Evolutionary conservation across 1,140 invertebrate genomes (phyloP), one percentile per base, ranked within the genome.

Genomic region (Bombus superbus): DNA sequence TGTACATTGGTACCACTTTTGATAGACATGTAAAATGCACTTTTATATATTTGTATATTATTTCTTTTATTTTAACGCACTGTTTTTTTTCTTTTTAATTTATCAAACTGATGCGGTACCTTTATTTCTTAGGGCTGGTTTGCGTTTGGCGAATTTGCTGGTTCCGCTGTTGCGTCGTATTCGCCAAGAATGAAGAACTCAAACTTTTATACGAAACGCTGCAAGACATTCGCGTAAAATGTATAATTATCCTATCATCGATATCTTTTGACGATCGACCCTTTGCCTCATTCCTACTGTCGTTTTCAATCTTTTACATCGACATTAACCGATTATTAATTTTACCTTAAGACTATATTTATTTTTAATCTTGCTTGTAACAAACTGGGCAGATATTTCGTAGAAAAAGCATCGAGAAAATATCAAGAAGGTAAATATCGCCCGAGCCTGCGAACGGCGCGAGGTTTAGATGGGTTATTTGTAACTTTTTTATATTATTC

Each of bases 111-210:
- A 59, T 5, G n/a, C 38, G 2, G n/a, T 66, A 32, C 77, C n/a
- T 86, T 75, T 75, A 53, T 53, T 8, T 94, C 93, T 69, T 85
- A 94, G 94, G 81, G 83, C 91, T n/a, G 83, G 72, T 35, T 62
- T 93, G n/a, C 92, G 89, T 42, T 78, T 95, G 69, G 82, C 91
- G 25, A 92, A 91, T 83, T 78, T 95, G 25, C 79, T 95, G 5
- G 77, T 91, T n/a, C 93, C 94, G 0, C 82, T 95, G 32, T 78
- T 95, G 57, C 92, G 89, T 81, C 89, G 85, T 59, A 57, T 93
- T 64, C 92, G 74, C 71, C 88, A 89, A 13, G 78, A 88, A 22
- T 77, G 47, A 87, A 87, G 57, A 62, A 64, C 5, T 18, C 13
- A 0, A 5, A 38, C 15, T 22, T 44, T 22, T 32, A 47, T 4